phyloP scores from a whole-genome alignment of 2,797 vertebrate species.

The Sebastes variabilis region DNA sequence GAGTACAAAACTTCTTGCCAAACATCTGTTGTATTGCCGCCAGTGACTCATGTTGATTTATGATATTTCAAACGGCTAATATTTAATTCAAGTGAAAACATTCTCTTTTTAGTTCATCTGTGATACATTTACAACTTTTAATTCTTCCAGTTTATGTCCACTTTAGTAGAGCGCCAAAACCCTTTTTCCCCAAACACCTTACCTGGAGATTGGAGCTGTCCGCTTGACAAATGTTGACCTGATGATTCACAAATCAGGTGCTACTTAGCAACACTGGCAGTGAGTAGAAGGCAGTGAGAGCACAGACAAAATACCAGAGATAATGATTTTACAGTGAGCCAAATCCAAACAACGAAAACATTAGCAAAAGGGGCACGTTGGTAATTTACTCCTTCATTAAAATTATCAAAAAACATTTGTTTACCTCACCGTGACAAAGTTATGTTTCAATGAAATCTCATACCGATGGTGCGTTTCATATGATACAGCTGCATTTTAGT shows the following conservation, averaged over 20 bases:
- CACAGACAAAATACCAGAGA: background rate
- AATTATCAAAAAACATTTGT: constrained; percentile 8
- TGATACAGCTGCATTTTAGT: background rate
- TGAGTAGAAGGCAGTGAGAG: background rate
- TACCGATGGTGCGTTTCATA: background rate
- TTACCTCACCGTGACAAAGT: background rate
- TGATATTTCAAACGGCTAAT: constrained; percentile 16
- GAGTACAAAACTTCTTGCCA: background rate
- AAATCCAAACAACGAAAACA: background rate
- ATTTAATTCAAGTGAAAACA: background rate
- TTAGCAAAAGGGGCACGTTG: background rate
- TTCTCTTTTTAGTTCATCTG: background rate
- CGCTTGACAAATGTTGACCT: constrained; percentile 7
- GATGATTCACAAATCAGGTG: constrained; percentile 5
- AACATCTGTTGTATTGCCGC: background rate
- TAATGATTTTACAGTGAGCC: background rate
- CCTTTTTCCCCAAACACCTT: background rate
- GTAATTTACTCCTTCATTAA: background rate
- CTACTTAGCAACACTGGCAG: constrained; percentile 1
- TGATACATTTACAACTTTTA: constrained; percentile 19
- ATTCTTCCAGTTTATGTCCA: constrained; percentile 22
- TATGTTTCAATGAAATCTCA: background rate
- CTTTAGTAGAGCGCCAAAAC: background rate
- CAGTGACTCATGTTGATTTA: constrained; percentile 15
- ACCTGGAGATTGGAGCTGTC: background rate